Evolutionary conservation across 2,113 vertebrate genomes (phyloP).

Genomic region (Mormyrus iriodes): DNA sequence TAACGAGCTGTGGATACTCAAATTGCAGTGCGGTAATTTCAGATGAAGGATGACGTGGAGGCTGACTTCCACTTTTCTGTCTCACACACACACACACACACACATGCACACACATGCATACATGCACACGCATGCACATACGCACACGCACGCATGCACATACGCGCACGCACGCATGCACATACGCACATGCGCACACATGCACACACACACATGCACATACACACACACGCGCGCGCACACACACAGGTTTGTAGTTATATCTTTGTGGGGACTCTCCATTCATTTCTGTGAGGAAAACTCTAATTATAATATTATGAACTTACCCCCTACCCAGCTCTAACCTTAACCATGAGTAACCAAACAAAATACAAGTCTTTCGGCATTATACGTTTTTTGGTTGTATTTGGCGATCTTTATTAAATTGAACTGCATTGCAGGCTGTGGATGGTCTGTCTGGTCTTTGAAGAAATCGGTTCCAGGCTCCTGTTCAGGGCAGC

Average conservation of each 20-base stretch:
- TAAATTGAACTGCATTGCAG: neutral
- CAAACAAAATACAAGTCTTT: neutral
- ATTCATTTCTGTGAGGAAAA: no score
- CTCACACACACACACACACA: neutral
- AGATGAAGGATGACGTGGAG: constrained; percentile 17
- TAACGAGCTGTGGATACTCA: constrained; percentile 41
- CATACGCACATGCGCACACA: no score
- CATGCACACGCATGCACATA: neutral
- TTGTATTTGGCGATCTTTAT: neutral
- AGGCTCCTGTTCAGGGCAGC: neutral
- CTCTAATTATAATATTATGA: no score
- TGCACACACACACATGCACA: no score
- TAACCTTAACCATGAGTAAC: neutral
- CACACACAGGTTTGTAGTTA: neutral
- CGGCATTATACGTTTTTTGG: neutral
- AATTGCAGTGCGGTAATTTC: constrained; percentile 41
- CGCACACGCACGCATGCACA: neutral
- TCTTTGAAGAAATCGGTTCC: neutral
- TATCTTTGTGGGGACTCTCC: no score
- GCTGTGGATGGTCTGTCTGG: neutral
- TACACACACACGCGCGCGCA: neutral
- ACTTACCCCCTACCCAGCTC: no score
- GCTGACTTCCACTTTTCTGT: constrained; percentile 18
- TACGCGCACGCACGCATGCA: no score
- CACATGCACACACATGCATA: neutral